Evolutionary conservation across 2,797 vertebrate species (phyloP), one percentile per base, ranked within the genome.

Genomic region (Thunnus albacares): DNA sequence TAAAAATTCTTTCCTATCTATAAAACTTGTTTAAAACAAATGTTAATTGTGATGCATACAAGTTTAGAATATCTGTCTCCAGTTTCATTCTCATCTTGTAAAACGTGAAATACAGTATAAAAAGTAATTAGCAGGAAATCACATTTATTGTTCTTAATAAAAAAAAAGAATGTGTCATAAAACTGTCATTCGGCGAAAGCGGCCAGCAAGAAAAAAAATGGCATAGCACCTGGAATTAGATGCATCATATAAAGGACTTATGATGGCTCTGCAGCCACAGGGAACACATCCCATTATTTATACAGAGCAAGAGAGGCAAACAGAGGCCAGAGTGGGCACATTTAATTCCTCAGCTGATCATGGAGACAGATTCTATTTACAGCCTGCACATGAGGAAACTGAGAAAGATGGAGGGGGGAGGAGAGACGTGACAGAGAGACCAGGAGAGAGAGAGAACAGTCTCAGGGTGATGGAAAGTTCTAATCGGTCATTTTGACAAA

Each of bases 331-430:
- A 86, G 73, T 81, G 80, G 86, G 76, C 81, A 87, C 88, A 87
- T 94, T 93, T 94, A 91, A 94, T 94, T 94, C 88, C 89, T 93
- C 87, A 75, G 77, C 85, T 92, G 89, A 94, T 93, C 88, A 92
- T 66, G 49, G 80, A 92, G 91, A 91, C 88, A 91, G 86, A 94
- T 92, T 93, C 90, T 92, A 92, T 93, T 94, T 93, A 88, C 90
- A 91, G 81, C 73, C 41, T 20, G 79, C 71, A 80, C 89, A 90
- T 64, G 73, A 75, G 75, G 73, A 76, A 79, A 85, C 15, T 43
- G 85, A 71, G 69, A 86, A 65, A 82, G 71, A 82, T 35, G 71
- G 62, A 77, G 69, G 56, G 62, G 43, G 57, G 58, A 79, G 63
- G n/a, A 77, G 68, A 69, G 61, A 49, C 13, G 55, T 77, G 68